These are phyloP conservation scores for Cyprinodon brontotheroides DNA, from an alignment of 2,113 vertebrate genomes.

Conservation along the genomic window DNA sequence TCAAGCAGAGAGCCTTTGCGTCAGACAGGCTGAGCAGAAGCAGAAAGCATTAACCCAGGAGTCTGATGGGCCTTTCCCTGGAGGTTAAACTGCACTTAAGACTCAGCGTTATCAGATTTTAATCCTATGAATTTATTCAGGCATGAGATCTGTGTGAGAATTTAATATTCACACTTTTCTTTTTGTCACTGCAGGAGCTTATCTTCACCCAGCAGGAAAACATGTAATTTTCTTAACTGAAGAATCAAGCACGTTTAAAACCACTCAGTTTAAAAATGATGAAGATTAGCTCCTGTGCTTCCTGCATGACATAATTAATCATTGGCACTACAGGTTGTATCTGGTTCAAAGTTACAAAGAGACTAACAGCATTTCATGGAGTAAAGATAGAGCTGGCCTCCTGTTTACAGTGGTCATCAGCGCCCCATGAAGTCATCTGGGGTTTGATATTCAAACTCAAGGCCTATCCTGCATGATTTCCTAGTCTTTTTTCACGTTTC, in stretches of 20 bases:
- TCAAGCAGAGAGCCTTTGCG: slow-evolving; percentile 66
- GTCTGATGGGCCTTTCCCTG: background rate
- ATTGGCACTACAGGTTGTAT: background rate
- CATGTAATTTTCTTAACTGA: too few species aligned
- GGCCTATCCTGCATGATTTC: background rate
- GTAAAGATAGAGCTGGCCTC: too few species aligned
- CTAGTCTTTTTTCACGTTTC: background rate
- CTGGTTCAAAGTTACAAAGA: too few species aligned
- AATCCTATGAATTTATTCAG: background rate
- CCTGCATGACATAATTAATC: background rate
- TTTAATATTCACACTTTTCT: background rate
- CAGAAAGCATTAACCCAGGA: background rate
- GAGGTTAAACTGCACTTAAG: background rate
- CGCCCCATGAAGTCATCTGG: background rate
- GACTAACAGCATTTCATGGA: too few species aligned
- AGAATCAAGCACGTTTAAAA: background rate
- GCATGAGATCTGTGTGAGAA: background rate
- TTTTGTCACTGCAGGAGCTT: background rate
- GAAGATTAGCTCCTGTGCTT: background rate
- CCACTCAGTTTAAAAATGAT: background rate
- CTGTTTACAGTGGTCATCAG: background rate
- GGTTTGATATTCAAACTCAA: background rate
- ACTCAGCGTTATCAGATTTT: background rate
- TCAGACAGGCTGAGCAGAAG: slow-evolving; percentile 22
- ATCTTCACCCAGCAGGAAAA: background rate